phyloP scores from a whole-genome alignment of 2,888 invertebrate genomes.

The Melinopterus prodromus region DNA sequence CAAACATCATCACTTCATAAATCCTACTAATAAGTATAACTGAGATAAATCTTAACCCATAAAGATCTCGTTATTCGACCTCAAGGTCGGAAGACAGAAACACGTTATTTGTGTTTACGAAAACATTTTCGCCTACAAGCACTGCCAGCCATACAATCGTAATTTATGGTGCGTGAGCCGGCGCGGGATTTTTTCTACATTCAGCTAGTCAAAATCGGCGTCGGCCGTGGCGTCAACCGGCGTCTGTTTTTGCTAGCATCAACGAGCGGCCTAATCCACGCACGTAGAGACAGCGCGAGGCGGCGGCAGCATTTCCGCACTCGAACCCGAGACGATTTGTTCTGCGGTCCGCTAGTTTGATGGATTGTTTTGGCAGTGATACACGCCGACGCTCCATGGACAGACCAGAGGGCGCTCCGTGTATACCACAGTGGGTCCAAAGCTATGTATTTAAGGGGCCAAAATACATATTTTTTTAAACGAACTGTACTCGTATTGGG shows the following conservation, averaged over 20 bases:
- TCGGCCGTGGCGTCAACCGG: constrained; percentile 4
- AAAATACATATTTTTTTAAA: background rate
- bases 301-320: background rate
- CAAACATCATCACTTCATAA: background rate
- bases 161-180: background rate
- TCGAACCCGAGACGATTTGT: constrained; percentile 22
- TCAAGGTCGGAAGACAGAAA: background rate
- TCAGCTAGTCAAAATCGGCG: constrained; percentile 1
- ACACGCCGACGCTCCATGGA: constrained; percentile 7
- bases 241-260: constrained; percentile 10
- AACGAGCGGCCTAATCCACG: background rate
- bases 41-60: background rate
- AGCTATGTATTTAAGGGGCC: background rate
- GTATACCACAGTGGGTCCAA: background rate
- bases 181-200: background rate
- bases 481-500: too few relatives aligned
- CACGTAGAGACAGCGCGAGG: background rate
- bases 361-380: constrained; percentile 23
- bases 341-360: constrained; percentile 23
- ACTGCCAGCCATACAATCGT: background rate
- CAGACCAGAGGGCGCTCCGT: background rate
- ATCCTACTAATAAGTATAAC: background rate
- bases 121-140: background rate
- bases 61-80: constrained; percentile 4
- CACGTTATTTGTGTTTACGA: background rate